These are phyloP conservation scores for Falco punctatus DNA, from an alignment of 2,113 vertebrate genomes.

Conservation along the genomic window DNA sequence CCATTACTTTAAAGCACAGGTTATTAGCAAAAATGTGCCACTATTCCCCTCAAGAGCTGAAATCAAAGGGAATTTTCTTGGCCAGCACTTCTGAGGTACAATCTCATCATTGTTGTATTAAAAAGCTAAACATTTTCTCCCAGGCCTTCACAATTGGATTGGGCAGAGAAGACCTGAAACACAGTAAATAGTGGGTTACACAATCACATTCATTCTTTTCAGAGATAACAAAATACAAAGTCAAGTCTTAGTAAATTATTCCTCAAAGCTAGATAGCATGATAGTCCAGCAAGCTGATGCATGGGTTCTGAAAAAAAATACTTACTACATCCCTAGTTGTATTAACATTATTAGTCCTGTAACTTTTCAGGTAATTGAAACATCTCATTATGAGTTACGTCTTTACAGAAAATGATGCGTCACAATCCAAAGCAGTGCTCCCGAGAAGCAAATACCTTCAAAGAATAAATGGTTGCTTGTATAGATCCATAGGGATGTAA, in stretches of 20 bases:
- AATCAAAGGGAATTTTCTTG: slow-evolving; percentile 23
- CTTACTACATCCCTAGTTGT: neutral
- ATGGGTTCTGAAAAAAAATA: neutral
- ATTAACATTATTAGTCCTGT: neutral
- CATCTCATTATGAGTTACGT: neutral
- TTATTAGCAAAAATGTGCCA: slow-evolving; percentile 3
- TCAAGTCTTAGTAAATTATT: neutral
- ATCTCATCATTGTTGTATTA: neutral
- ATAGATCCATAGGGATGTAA: neutral
- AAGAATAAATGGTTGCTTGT: neutral
- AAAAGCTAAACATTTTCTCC: slow-evolving; percentile 16
- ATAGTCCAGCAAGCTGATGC: neutral
- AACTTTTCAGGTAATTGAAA: neutral
- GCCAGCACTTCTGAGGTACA: neutral
- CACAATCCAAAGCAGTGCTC: neutral
- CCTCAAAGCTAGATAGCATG: neutral
- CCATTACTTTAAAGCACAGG: neutral
- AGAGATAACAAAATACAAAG: neutral
- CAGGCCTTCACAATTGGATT: neutral
- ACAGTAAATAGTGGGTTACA: neutral
- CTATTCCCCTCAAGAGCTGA: neutral
- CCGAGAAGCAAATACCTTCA: neutral
- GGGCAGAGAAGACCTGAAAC: neutral
- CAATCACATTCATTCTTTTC: neutral
- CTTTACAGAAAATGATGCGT: neutral